Evolutionary conservation across 1,140 invertebrate genomes (phyloP).

Genomic region (Drosophila mayri): DNA sequence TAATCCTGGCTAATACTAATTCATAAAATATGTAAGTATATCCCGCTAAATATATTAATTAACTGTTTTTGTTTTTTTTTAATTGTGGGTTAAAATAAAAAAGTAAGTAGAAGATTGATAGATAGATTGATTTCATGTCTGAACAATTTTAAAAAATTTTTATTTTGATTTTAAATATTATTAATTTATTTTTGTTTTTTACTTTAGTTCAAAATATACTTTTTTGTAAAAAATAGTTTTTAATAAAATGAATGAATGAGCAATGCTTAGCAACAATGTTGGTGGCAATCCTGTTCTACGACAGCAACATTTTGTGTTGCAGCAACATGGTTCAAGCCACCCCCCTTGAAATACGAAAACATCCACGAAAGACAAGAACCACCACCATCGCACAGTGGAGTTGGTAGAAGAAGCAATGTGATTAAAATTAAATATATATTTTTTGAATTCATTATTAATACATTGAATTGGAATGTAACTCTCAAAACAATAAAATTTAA

Average conservation of each 20-base stretch:
- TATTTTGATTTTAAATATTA: too few species aligned
- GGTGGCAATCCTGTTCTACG: not conserved
- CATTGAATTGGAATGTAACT: too few species aligned
- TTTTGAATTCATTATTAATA: too few species aligned
- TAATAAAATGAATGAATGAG: not conserved
- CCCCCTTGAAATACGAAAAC: conserved; percentile 10
- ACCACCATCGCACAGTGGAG: conserved; percentile 6
- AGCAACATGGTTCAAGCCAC: not conserved
- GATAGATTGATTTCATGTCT: too few species aligned
- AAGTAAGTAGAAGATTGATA: too few species aligned
- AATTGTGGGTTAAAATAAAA: too few species aligned
- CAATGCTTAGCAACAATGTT: conserved; percentile 1
- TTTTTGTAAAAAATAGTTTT: not conserved
- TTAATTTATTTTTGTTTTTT: too few species aligned
- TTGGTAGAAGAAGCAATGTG: too few species aligned
- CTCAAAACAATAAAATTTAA: too few species aligned
- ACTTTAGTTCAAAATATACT: not conserved
- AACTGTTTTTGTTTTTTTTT: not conserved
- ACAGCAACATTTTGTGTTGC: conserved; percentile 2
- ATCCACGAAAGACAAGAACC: conserved; percentile 5
- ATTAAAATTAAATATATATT: not conserved
- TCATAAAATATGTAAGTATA: not conserved
- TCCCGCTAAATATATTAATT: not conserved
- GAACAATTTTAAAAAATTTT: too few species aligned
- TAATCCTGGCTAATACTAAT: not conserved